Evolutionary conservation across 2,888 invertebrate species (phyloP).

Genomic region (Drosophila diplacantha): DNA sequence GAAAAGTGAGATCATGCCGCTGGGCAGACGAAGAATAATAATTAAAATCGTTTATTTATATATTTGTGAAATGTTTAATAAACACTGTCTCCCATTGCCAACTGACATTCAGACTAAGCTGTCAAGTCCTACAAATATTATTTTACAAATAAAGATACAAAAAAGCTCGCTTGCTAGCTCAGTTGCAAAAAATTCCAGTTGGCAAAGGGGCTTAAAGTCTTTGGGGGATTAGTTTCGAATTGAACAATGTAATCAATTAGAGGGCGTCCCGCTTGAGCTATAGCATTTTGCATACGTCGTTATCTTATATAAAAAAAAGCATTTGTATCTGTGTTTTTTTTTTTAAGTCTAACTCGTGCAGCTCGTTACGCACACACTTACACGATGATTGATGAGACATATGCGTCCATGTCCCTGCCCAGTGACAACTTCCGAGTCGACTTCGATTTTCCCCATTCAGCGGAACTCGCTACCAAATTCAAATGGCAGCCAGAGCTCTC

Average conservation of each 20-base stretch:
- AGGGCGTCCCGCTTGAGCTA: slow-evolving; percentile 24
- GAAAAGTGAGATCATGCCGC: slow-evolving; percentile 66
- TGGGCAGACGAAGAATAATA: slow-evolving; percentile 57
- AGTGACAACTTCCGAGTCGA: slow-evolving; percentile 42
- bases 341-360: slow-evolving; percentile 17
- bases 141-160: slow-evolving; percentile 3
- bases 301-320: slow-evolving; percentile 3
- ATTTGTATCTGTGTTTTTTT: neutral
- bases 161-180: slow-evolving; percentile 2
- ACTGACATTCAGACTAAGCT: slow-evolving; percentile 14
- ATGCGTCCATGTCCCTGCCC: slow-evolving; percentile 33
- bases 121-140: slow-evolving; percentile 10
- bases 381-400: slow-evolving; percentile 41
- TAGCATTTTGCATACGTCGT: slow-evolving; percentile 20
- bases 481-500: slow-evolving; percentile 39
- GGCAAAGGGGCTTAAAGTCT: slow-evolving; percentile 42
- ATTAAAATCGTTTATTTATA: slow-evolving; percentile 66
- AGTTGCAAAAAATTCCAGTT: slow-evolving; percentile 28
- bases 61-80: slow-evolving; percentile 40
- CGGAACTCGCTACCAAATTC: slow-evolving; percentile 29
- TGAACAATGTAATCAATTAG: slow-evolving; percentile 43
- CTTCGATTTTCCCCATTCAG: slow-evolving; percentile 24
- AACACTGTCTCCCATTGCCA: slow-evolving; percentile 22
- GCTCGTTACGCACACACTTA: slow-evolving; percentile 32
- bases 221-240: slow-evolving; percentile 49